phyloP scores from a whole-genome alignment of 2,113 vertebrate genomes.

The Heteronetta atricapilla region DNA sequence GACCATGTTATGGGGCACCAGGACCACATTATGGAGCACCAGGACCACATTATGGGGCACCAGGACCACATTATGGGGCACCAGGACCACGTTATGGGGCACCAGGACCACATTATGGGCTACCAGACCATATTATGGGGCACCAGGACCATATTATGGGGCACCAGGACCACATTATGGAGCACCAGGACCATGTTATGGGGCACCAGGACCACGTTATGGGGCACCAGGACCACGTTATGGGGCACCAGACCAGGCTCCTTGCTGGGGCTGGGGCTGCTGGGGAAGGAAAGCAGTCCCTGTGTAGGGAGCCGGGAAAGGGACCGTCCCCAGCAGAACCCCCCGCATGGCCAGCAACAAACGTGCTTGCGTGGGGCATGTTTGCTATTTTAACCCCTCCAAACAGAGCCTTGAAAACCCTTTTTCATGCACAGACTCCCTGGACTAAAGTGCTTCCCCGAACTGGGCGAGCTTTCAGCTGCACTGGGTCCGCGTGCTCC shows the following conservation, averaged over 20 bases:
- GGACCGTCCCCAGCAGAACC: not conserved
- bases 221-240: no score
- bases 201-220: not conserved
- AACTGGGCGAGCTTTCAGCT: not conserved
- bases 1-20: no score
- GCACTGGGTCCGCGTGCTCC: not conserved
- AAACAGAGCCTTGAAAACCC: not conserved
- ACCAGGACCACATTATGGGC: not conserved
- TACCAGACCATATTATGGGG: not conserved
- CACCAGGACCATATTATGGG: not conserved
- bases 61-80: no score
- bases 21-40: not conserved
- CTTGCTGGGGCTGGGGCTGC: not conserved
- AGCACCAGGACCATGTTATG: no score
- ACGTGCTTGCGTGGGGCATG: rapidly evolving
- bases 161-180: no score
- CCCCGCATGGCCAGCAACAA: rapidly evolving
- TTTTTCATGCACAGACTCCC: not conserved
- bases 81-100: no score
- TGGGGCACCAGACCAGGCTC: not conserved
- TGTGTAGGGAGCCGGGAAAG: not conserved
- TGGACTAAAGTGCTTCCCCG: not conserved
- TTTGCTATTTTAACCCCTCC: not conserved
- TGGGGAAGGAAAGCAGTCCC: not conserved
- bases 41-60: not conserved